phyloP scores from a whole-genome alignment of 2,113 vertebrate genomes.

The Patagioenas fasciata region DNA sequence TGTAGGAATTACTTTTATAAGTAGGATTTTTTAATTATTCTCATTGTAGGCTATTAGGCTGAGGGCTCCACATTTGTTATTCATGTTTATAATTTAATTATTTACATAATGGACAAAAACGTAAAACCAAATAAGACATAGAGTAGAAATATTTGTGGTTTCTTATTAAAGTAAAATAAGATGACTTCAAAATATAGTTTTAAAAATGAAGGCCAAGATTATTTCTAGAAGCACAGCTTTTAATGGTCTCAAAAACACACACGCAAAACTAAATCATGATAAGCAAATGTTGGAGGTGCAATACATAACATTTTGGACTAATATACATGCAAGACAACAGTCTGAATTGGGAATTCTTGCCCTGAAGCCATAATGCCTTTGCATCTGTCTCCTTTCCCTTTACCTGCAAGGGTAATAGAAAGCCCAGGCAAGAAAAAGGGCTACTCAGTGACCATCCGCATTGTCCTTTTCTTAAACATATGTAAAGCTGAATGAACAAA shows the following conservation, averaged over 20 bases:
- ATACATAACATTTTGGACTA: background rate
- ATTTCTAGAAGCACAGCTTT: background rate
- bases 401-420: accelerated
- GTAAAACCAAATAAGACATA: background rate
- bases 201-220: background rate
- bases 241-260: background rate
- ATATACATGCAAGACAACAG: background rate
- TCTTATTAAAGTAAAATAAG: background rate
- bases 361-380: background rate
- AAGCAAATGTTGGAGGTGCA: background rate
- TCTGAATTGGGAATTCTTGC: background rate
- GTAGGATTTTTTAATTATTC: background rate
- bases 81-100: background rate
- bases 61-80: background rate
- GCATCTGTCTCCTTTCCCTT: background rate
- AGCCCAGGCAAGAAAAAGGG: background rate
- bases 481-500: background rate
- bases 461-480: background rate
- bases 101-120: background rate
- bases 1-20: background rate
- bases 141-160: background rate
- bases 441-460: background rate
- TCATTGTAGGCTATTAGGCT: background rate
- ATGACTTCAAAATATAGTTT: background rate
- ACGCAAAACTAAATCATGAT: background rate